These are phyloP conservation scores for Sinelater perroti DNA, from an alignment of 2,888 invertebrate genomes.

Conservation along the genomic window DNA sequence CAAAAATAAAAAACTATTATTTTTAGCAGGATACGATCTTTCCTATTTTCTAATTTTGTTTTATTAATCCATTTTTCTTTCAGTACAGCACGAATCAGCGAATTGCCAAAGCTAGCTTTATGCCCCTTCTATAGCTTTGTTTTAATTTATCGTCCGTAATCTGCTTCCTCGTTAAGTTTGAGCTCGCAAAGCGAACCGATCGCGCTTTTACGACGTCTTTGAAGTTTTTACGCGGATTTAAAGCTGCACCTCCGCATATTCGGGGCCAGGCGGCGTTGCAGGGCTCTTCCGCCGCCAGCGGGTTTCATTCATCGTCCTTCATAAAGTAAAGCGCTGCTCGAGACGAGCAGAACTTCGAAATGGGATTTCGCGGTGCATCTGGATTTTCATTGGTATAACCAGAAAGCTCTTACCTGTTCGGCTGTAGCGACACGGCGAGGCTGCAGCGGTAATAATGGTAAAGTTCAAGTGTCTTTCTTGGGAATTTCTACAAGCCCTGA, in stretches of 20 bases:
- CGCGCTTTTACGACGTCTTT: background rate
- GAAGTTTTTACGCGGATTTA: background rate
- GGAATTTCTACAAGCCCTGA: constrained; percentile 11
- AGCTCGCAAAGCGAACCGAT: background rate
- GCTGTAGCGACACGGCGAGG: background rate
- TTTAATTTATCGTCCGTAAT: background rate
- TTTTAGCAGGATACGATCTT: too few species aligned
- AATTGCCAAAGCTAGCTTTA: too few species aligned
- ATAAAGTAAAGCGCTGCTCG: background rate
- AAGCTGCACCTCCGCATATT: background rate
- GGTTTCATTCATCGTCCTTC: background rate
- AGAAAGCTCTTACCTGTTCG: constrained; percentile 3
- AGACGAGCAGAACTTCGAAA: background rate
- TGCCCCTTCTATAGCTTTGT: too few species aligned
- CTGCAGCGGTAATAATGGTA: constrained; percentile 9
- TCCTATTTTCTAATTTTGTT: too few species aligned
- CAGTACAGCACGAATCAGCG: too few species aligned
- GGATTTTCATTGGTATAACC: constrained; percentile 4
- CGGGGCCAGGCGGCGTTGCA: background rate
- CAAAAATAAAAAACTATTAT: too few species aligned
- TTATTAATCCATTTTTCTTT: too few species aligned
- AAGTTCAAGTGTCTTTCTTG: constrained; percentile 12
- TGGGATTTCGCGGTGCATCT: background rate
- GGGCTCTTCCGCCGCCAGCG: background rate
- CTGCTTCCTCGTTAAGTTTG: background rate